Conservation (phyloP, 2,113 vertebrate species). For the Odontesthes bonariensis region DNA sequence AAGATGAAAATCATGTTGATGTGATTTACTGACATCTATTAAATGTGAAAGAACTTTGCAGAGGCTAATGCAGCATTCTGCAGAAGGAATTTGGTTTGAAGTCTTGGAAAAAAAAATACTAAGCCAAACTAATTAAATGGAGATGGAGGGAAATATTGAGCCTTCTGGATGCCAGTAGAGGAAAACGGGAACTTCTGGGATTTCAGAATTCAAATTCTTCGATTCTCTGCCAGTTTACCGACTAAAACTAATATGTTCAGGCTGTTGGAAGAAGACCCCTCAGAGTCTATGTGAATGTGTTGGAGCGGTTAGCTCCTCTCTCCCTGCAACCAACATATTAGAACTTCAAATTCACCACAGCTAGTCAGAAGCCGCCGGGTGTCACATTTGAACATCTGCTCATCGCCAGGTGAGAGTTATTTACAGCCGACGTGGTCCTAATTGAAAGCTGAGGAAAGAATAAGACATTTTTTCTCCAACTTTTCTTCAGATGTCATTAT, state of each 20-base stretch:
- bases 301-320: no score
- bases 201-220: constrained; percentile 7
- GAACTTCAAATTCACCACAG: no score
- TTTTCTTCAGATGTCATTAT: no score
- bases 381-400: no score
- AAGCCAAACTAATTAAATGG: constrained; percentile 43
- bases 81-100: constrained; percentile 39
- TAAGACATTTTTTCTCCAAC: no score
- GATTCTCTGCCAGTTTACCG: constrained; percentile 4
- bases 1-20: neutral
- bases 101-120: constrained; percentile 37
- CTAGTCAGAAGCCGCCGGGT: no score
- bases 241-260: neutral
- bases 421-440: no score
- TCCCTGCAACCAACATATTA: no score
- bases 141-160: constrained; percentile 36
- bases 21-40: constrained; percentile 13
- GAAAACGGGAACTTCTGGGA: constrained; percentile 10
- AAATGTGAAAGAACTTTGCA: constrained; percentile 19
- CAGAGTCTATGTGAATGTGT: no score
- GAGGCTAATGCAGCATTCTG: constrained; percentile 22
- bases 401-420: no score
- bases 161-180: neutral
- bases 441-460: no score
- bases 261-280: constrained; percentile 11